Conservation (phyloP, 2,113 vertebrate species). For the Etia nguti region DNA sequence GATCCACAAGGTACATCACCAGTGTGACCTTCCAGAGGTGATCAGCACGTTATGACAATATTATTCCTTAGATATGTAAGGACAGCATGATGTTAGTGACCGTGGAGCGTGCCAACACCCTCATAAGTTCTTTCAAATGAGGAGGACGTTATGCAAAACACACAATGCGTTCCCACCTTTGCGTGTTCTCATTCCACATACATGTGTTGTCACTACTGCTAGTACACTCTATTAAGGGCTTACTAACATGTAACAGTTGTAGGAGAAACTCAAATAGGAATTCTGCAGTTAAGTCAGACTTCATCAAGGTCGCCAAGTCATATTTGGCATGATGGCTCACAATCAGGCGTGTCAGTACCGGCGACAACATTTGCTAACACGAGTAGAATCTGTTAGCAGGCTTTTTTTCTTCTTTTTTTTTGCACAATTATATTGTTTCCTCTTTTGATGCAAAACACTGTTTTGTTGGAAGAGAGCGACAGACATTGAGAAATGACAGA, state of each 20-base stretch:
- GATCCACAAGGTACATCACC: background rate
- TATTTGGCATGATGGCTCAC: background rate
- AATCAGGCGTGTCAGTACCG: background rate
- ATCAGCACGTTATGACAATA: slow-evolving; percentile 51
- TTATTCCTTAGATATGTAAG: slow-evolving; percentile 16
- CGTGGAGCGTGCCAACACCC: background rate
- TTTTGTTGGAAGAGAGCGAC: background rate
- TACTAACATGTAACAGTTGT: slow-evolving; percentile 27
- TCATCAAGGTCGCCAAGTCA: background rate
- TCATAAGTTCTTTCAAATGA: slow-evolving; percentile 20
- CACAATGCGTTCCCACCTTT: slow-evolving; percentile 4
- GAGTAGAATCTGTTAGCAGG: background rate
- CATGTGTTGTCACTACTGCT: background rate
- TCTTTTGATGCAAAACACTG: background rate
- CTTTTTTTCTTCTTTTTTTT: background rate
- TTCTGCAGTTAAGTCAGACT: background rate
- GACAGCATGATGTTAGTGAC: slow-evolving; percentile 1
- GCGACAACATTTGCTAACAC: background rate
- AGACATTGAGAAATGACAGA: background rate
- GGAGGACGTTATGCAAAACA: slow-evolving; percentile 49
- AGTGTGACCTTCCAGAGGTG: slow-evolving; percentile 10
- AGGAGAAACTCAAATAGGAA: background rate
- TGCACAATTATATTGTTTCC: background rate
- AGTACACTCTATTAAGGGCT: slow-evolving; percentile 17
- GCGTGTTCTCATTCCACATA: background rate